Percentiles rank a stretch among this genome's conserved stretches.
Conservation (phyloP, 1,140 invertebrate genomes). For the Dolichoris vasculosae region DNA sequence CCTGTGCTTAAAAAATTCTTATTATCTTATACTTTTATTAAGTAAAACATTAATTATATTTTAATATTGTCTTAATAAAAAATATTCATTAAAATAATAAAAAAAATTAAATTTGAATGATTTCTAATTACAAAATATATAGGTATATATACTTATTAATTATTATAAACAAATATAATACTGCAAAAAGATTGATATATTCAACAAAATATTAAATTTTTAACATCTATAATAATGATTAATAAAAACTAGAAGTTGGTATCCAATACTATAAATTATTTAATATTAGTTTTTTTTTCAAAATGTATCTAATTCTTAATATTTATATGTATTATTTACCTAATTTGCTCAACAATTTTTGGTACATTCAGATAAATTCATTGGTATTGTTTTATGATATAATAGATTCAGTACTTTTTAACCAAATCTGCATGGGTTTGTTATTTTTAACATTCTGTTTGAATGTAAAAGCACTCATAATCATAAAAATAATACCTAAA, state of each 20-base stretch:
- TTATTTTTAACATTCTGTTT: conserved; percentile 55
- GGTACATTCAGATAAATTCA: neutral
- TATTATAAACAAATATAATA: too few species aligned
- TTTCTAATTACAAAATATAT: too few species aligned
- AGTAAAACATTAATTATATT: too few species aligned
- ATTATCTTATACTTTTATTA: too few species aligned
- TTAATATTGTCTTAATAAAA: too few species aligned
- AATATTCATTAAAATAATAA: too few species aligned
- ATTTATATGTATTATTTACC: neutral
- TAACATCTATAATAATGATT: too few species aligned
- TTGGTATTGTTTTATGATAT: neutral
- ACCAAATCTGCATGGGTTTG: conserved; percentile 55
- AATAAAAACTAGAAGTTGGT: neutral
- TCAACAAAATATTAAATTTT: too few species aligned
- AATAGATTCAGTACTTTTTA: conserved; percentile 14
- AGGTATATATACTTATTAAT: too few species aligned
- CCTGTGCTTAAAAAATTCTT: too few species aligned
- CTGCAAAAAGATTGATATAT: too few species aligned
- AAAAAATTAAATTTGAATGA: too few species aligned
- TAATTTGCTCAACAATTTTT: neutral
- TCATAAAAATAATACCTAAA: conserved; percentile 73
- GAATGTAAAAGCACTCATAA: conserved; percentile 65
- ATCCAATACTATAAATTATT: neutral
- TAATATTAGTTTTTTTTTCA: neutral
- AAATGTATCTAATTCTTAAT: neutral